These are phyloP conservation scores for Excalfactoria chinensis DNA, from an alignment of 2,113 vertebrate species.

Conservation along the genomic window DNA sequence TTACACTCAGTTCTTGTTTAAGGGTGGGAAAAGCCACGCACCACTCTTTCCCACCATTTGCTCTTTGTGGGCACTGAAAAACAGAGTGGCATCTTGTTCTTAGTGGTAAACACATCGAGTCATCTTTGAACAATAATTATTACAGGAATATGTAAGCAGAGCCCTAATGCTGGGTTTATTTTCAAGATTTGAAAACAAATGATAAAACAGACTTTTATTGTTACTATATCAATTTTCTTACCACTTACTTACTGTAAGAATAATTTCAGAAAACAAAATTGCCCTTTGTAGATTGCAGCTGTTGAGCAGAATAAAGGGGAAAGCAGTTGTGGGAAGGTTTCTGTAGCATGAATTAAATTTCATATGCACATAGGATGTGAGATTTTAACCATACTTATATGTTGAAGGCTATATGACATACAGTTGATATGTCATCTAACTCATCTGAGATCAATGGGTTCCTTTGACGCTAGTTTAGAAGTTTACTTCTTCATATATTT, in stretches of 20 bases:
- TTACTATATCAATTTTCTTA: neutral
- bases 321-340: neutral
- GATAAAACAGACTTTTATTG: neutral
- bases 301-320: neutral
- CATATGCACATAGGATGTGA: neutral
- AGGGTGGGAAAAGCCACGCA: neutral
- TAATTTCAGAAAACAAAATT: neutral
- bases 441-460: neutral
- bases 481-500: neutral
- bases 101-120: neutral
- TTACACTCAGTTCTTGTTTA: fast-evolving
- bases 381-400: neutral
- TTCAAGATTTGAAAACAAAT: neutral
- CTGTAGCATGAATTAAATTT: neutral
- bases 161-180: neutral
- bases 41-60: neutral
- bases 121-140: neutral
- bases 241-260: neutral
- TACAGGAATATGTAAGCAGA: neutral
- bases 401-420: slow-evolving; percentile 9
- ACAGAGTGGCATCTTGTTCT: neutral
- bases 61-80: neutral
- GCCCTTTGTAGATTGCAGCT: neutral
- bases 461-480: slow-evolving; percentile 4
- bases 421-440: neutral